Base-by-base conservation (phyloP, 2,113 vertebrate species). In the Smithornis capensis region DNA sequence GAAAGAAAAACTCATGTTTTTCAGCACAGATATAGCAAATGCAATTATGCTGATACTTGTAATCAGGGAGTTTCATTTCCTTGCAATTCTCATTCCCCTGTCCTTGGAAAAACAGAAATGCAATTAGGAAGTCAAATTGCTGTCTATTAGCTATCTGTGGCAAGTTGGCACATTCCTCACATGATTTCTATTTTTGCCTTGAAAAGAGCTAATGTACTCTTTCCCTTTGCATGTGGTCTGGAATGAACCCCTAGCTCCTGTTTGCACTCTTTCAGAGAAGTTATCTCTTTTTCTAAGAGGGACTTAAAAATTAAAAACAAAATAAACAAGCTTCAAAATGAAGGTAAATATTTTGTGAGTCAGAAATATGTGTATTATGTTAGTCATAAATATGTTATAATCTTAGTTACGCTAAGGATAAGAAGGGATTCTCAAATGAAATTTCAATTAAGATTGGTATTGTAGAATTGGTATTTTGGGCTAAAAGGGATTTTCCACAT, bases 51-150 rank as follows among this genome's bases (percentile, higher is more conserved):
- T 88, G 93, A 96, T 95, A 64, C 68, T 84, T 93, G 64, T 35
- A 19, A 45, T 17, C 18, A 21, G 24, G 50, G 37, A 95, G 94
- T 97, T 96, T 97, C 94, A 68, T 93, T 97, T 97, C 96, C 94
- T 92, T 64, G 93, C 93, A 81, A 17, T 49, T 85, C 71, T 92
- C 84, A 91, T 91, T 90, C 78, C 10, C 42, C 44, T 84, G 69
- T 37, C 60, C 60, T 87, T 94, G 79, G 69, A 64, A 87, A 96
- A 97, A 93, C 76, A 96, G 95, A 96, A 94, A 94, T 92, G 21
- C 76, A 93, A 35, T 78, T 84, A 68, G 95, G 94, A 97, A 97
- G 92, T 94, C 87, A 86, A 71, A 90, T 67, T 0, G 2, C 71
- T 91, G 57, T 69, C 69, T 76, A 64, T 75, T 38, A 12, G 90